phyloP scores from a whole-genome alignment of 2,888 invertebrate genomes.

The Caenorhabditis sp. region DNA sequence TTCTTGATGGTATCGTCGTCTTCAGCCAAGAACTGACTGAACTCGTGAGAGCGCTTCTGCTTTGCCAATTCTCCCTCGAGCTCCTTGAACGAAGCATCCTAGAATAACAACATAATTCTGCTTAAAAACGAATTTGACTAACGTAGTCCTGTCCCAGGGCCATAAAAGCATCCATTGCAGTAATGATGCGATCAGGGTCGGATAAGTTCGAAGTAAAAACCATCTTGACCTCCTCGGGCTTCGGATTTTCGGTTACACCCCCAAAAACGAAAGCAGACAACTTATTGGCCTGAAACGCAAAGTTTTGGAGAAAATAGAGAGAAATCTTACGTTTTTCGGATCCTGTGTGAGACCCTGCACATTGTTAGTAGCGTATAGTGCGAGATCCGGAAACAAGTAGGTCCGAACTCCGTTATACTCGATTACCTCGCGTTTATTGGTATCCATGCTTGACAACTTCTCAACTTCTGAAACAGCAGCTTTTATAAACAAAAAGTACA shows the following conservation, averaged over 20 bases:
- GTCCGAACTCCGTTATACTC: constrained; percentile 21
- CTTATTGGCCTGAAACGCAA: constrained; percentile 18
- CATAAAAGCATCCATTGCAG: constrained; percentile 27
- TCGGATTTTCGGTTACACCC: not conserved
- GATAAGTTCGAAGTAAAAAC: not conserved
- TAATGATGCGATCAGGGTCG: not conserved
- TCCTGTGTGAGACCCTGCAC: not conserved
- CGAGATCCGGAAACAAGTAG: constrained; percentile 34
- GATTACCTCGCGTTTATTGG: constrained; percentile 25
- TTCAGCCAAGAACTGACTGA: not conserved
- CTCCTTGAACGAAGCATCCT: no score
- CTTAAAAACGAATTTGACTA: not conserved
- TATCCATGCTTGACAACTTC: constrained; percentile 2
- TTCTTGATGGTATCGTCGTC: not conserved
- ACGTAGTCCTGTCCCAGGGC: constrained; percentile 5
- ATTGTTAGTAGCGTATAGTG: constrained; percentile 18
- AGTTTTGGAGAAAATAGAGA: not conserved
- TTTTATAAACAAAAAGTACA: no score
- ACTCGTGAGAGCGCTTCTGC: constrained; percentile 15
- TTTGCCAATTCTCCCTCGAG: not conserved
- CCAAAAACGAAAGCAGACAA: constrained; percentile 31
- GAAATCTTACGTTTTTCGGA: constrained; percentile 9
- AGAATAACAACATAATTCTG: no score
- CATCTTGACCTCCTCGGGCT: not conserved
- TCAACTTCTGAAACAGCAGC: not conserved